A percentile compares a stretch with the other conserved stretches of the same genome.
phyloP scores from a whole-genome alignment of 2,797 vertebrate genomes.

The Aulostomus chinensis region DNA sequence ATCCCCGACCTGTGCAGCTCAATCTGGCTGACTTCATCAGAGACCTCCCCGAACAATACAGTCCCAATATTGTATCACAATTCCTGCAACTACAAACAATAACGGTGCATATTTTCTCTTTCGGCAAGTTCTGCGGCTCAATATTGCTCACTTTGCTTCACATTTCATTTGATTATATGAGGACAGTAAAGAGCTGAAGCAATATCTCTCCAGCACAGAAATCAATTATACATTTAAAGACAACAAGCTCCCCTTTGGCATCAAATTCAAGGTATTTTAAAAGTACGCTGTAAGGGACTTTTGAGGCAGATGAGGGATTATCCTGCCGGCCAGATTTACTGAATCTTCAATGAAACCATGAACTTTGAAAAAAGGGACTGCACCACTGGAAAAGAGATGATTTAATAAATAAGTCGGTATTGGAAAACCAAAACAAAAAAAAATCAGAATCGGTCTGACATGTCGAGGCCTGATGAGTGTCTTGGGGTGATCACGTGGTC shows the following conservation, averaged over 20 bases:
- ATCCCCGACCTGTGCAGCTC: constrained; percentile 18
- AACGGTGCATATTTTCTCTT: constrained; percentile 29
- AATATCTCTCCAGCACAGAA: constrained; percentile 8
- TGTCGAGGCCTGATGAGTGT: no score
- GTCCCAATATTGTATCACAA: constrained; percentile 30
- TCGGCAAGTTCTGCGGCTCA: constrained; percentile 17
- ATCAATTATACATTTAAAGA: constrained; percentile 43
- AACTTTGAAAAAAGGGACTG: no score
- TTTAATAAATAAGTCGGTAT: no score
- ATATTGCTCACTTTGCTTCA: constrained; percentile 29
- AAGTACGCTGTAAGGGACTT: no score
- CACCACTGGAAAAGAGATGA: no score
- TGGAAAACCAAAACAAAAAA: no score
- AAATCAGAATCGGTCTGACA: no score
- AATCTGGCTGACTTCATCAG: constrained; percentile 47
- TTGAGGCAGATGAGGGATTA: no score
- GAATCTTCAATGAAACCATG: no score
- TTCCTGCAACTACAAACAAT: constrained; percentile 20
- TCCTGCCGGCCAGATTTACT: no score
- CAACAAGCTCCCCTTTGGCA: constrained; percentile 7
- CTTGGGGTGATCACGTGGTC: no score
- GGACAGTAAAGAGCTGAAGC: constrained; percentile 25
- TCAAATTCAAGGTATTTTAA: neutral
- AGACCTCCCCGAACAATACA: constrained; percentile 63
- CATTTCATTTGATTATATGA: constrained; percentile 40